A percentile compares a stretch with the other conserved stretches of the same genome.
These are phyloP conservation scores for Nysson spinosus DNA, from an alignment of 2,888 invertebrate species.

Conservation along the genomic window DNA sequence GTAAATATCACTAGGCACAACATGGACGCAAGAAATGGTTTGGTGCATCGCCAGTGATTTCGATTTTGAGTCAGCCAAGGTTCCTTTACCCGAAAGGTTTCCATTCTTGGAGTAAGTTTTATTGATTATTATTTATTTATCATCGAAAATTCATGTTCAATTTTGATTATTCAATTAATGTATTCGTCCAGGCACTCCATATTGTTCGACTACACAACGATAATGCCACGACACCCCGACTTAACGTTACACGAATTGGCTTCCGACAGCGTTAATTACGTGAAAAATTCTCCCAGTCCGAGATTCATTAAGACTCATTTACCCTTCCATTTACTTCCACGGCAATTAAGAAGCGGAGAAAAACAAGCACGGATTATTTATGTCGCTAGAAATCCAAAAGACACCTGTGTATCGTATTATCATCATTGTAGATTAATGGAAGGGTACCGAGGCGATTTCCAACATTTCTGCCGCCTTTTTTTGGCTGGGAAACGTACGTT, in stretches of 20 bases:
- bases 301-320: constrained; percentile 83
- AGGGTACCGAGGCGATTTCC: constrained; percentile 79
- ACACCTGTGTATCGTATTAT: constrained; percentile 85
- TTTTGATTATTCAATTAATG: neutral
- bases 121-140: too few relatives aligned
- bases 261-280: constrained; percentile 64
- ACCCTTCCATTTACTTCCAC: constrained; percentile 81
- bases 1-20: constrained; percentile 79
- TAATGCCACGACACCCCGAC: constrained; percentile 7
- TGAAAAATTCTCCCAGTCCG: constrained; percentile 78
- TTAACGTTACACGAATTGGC: constrained; percentile 32
- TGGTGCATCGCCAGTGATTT: constrained; percentile 90
- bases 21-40: constrained; percentile 95
- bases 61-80: constrained; percentile 86
- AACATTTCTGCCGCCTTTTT: constrained; percentile 82
- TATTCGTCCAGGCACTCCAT: constrained; percentile 9
- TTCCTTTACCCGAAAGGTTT: constrained; percentile 79
- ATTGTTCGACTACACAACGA: constrained; percentile 21
- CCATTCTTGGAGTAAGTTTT: constrained; percentile 72
- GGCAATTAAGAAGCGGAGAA: constrained; percentile 73
- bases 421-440: constrained; percentile 82
- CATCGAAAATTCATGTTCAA: too few relatives aligned
- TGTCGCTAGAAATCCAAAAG: constrained; percentile 85
- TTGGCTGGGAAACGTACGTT: constrained; percentile 80
- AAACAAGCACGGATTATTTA: constrained; percentile 82